These are phyloP conservation scores for Leucoraja erinaceus DNA, from an alignment of 2,113 vertebrate genomes.

Conservation along the genomic window DNA sequence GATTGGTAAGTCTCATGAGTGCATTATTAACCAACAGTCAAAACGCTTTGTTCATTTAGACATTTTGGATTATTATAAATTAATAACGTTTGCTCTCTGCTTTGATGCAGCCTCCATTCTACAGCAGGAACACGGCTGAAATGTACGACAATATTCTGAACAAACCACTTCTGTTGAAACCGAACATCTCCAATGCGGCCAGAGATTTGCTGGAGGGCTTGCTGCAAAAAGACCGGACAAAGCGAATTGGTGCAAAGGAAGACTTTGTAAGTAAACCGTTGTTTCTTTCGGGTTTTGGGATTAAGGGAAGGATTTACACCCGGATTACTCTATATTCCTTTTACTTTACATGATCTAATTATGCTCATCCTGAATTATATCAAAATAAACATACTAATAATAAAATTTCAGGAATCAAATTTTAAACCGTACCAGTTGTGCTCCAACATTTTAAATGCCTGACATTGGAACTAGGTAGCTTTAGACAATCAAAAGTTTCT, in stretches of 20 bases:
- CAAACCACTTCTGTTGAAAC: conserved; percentile 93
- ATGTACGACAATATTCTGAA: conserved; percentile 99
- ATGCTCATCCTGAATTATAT: not conserved
- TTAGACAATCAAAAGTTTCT: conserved; percentile 50
- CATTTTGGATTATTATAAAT: not conserved
- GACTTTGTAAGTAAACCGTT: conserved; percentile 81
- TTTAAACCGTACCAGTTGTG: not conserved
- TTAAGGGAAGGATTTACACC: not conserved
- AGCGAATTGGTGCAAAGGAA: conserved; percentile 83
- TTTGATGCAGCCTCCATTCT: conserved; percentile 81
- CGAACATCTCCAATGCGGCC: conserved; percentile 94
- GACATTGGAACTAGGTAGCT: not conserved
- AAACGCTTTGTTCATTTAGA: not conserved
- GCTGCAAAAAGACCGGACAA: conserved; percentile 87
- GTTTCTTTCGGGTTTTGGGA: not conserved
- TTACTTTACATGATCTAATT: not conserved
- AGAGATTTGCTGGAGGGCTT: conserved; percentile 88
- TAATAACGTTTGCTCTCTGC: not conserved
- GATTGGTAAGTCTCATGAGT: conserved; percentile 71
- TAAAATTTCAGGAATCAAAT: conserved; percentile 23
- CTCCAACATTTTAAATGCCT: not conserved
- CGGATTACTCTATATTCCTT: too few species aligned
- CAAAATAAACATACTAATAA: not conserved
- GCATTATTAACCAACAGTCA: not conserved
- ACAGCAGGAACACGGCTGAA: conserved; percentile 95